Base-by-base conservation (phyloP, 2,113 vertebrate species). In the Elephas maximus region DNA sequence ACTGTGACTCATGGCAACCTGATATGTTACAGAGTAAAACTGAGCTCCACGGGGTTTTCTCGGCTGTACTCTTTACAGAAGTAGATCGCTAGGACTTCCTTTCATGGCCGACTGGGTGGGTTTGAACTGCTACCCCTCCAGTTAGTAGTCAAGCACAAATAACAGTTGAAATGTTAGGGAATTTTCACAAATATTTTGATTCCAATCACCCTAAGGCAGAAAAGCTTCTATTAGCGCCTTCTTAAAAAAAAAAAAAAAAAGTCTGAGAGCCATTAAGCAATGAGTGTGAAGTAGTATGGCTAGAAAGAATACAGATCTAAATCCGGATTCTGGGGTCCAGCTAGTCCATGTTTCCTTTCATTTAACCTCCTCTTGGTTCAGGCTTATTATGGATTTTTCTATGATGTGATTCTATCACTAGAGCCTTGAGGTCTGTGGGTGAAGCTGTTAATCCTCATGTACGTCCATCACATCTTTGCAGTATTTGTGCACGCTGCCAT, bases 141-240 rank as follows among this genome's bases (percentile, higher is more conserved):
- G 73, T 9, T 41, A 65, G 63, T 9, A 65, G 63, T 21, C 21
- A 41, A 30, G 53, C 53, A 8, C 53, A 73, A n/a, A 73, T 30
- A 88, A 21, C 77, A 41, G 78, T 79, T 73, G 48, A 37, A 45
- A 57, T 63, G 88, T 71, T 88, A 87, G 60, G n/a, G 6, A 20
- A 21, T 37, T 94, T 96, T 78, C 65, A 78, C 23, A 71, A 37
- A 63, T 94, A 53, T 83, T 88, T 79, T 84, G 4, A 45, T 84
- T 88, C 6, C 28, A 94, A 65, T 11, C 53, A 48, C 71, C 62
- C 5, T 60, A 78, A 83, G 44, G 21, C 77, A 88, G 30, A 69
- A 83, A 91, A 78, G 14, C 21, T 78, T 87, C 62, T 33, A 82
- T 33, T 23, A 67, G 23, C 2, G 24, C 24, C 30, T 48, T 82